Percentiles rank a stretch among this genome's conserved stretches.
phyloP scores from a whole-genome alignment of 1,140 invertebrate genomes.

The Centruroides sculpturatus region DNA sequence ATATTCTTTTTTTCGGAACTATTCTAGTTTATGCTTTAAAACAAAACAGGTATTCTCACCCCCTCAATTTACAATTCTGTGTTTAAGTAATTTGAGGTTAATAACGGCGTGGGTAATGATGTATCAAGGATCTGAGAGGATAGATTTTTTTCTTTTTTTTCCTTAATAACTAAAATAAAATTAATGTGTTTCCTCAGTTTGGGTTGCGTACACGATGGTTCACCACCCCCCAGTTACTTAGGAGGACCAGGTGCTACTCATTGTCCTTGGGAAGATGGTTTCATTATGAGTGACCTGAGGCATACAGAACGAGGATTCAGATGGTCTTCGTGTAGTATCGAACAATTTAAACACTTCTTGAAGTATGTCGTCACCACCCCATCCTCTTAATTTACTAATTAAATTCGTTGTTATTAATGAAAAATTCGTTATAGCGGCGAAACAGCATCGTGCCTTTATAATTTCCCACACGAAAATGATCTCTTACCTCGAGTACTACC shows the following conservation, averaged over 20 bases:
- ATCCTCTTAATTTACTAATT: neutral
- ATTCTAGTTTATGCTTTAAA: neutral
- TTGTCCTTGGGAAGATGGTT: conserved; percentile 89
- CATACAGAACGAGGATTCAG: conserved; percentile 88
- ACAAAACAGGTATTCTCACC: neutral
- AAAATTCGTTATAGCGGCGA: conserved; percentile 50
- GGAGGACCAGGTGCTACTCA: conserved; percentile 89
- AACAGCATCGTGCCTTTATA: conserved; percentile 83
- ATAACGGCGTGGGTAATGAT: too few relatives aligned
- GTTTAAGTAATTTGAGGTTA: too few relatives aligned
- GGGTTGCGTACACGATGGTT: conserved; percentile 87
- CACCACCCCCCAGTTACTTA: conserved; percentile 80
- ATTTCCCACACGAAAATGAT: conserved; percentile 84
- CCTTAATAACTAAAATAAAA: neutral
- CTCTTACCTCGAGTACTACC: conserved; percentile 72
- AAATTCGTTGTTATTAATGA: neutral
- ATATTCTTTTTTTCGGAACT: neutral
- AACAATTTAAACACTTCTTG: conserved; percentile 88
- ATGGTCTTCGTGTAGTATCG: conserved; percentile 85
- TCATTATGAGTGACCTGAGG: conserved; percentile 86
- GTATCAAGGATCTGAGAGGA: neutral
- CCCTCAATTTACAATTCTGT: too few relatives aligned
- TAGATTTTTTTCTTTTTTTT: neutral
- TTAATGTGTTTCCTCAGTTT: conserved; percentile 38
- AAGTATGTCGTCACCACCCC: conserved; percentile 47